Percentiles rank a stretch among this genome's conserved stretches.
These are phyloP conservation scores for Cotesia chilonis DNA, from an alignment of 1,140 invertebrate genomes.

Conservation along the genomic window DNA sequence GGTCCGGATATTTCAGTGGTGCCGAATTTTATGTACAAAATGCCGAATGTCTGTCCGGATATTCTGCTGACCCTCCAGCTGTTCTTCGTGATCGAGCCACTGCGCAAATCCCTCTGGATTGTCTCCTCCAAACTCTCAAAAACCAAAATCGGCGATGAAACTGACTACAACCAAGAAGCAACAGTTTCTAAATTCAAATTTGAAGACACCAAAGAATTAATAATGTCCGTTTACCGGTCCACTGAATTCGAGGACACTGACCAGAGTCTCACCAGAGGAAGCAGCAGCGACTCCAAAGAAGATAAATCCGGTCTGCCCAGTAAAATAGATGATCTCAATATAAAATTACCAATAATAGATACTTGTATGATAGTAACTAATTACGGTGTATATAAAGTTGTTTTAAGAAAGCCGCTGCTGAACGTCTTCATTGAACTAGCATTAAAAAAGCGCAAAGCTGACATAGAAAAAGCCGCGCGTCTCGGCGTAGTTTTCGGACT, in stretches of 20 bases:
- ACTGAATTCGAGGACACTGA: conserved; percentile 55
- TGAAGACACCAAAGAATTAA: conserved; percentile 62
- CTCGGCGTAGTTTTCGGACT: conserved; percentile 71
- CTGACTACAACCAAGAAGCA: conserved; percentile 68
- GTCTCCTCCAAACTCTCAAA: conserved; percentile 72
- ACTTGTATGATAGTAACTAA: conserved; percentile 78
- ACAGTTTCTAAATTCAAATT: conserved; percentile 69
- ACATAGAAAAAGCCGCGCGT: conserved; percentile 68
- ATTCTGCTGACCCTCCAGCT: conserved; percentile 72
- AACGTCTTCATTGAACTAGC: conserved; percentile 74
- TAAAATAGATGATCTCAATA: conserved; percentile 65
- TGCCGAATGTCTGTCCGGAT: conserved; percentile 68
- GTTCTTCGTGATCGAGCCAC: conserved; percentile 69
- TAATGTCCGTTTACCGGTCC: conserved; percentile 63
- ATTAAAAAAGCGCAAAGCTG: conserved; percentile 62
- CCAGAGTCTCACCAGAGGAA: conserved; percentile 24
- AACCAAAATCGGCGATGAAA: conserved; percentile 68
- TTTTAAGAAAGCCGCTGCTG: conserved; percentile 72
- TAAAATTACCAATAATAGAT: conserved; percentile 67
- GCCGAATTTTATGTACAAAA: conserved; percentile 76
- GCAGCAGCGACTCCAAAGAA: conserved; percentile 43
- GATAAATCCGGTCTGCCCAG: conserved; percentile 60
- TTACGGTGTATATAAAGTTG: conserved; percentile 74
- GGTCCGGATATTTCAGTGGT: conserved; percentile 72
- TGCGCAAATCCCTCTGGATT: conserved; percentile 65